Evolutionary conservation across 2,113 vertebrate species (phyloP), one percentile per base, ranked within the genome.

Genomic region (Oncorhynchus gorbuscha): DNA sequence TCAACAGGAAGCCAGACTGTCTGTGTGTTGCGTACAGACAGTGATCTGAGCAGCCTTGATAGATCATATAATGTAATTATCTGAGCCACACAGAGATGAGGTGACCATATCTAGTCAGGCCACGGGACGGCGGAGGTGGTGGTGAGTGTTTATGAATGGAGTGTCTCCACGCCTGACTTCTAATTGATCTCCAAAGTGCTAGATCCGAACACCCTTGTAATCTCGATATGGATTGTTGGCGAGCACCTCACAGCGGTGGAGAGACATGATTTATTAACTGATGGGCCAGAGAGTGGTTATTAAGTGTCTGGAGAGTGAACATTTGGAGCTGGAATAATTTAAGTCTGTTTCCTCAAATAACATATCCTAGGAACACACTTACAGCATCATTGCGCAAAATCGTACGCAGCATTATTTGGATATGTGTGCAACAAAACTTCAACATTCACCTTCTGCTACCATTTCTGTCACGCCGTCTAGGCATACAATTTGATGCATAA

Each of bases 221-320:
- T 90, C 87, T 85, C 83, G 72, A 79, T 79, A 90, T 88, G 83
- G 80, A 83, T 69, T 13, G 8, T 73, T 89, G 92, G 88, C 89
- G 88, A 39, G 83, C 72, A 79, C 20, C 67, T 75, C 76, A 82
- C 76, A 75, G 39, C 3, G 39, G 73, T 55, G 64, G 71, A 79
- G 75, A 71, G 35, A 67, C 18, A 26, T 70, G 78, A 16, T 72
- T 80, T 66, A 69, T 49, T 76, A 81, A 83, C 55, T 68, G 28
- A 55, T 61, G 74, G 68, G 72, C 48, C 59, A n/a, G 16, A 24
- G 18, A 77, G 73, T 69, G 72, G 64, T 74, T 72, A 75, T 30
- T 71, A 68, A 68, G 49, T 71, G 68, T 71, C 73, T 80, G 65
- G 39, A 45, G 39, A 45, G 39, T 45, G 39, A 45, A 11, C 39